These are phyloP conservation scores for Prionace glauca DNA, from an alignment of 2,797 vertebrate genomes.

Conservation along the genomic window DNA sequence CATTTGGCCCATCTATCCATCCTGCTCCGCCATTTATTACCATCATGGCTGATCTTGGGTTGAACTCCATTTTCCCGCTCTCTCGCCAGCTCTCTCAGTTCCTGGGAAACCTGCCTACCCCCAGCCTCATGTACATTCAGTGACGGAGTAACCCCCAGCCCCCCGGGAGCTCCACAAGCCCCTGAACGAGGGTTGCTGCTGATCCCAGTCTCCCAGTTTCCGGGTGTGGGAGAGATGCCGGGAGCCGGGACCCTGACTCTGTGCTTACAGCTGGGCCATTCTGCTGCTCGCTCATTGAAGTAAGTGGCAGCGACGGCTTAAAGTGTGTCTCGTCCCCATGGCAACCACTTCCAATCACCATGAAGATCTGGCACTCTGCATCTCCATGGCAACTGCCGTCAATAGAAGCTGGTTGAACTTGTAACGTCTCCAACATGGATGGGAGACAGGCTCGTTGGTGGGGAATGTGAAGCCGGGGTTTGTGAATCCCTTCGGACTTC, in stretches of 20 bases:
- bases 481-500: not conserved
- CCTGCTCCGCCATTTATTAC: not conserved
- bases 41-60: not conserved
- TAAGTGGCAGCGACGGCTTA: not conserved
- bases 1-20: too few species aligned
- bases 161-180: too few species aligned
- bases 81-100: not conserved
- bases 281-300: not conserved
- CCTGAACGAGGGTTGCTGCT: too few species aligned
- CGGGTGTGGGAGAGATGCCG: too few species aligned
- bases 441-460: not conserved
- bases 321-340: not conserved
- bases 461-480: not conserved
- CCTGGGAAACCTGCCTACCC: not conserved
- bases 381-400: not conserved
- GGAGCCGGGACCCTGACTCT: not conserved
- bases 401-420: not conserved
- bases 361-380: not conserved
- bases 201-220: too few species aligned
- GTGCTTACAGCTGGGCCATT: not conserved
- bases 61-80: not conserved
- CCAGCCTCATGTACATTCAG: not conserved
- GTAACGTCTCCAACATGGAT: not conserved
- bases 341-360: not conserved
- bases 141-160: not conserved